A percentile compares a stretch with the other conserved stretches of the same genome.
phyloP scores from a whole-genome alignment of 2,888 invertebrate genomes.

The Colostygia pectinataria region DNA sequence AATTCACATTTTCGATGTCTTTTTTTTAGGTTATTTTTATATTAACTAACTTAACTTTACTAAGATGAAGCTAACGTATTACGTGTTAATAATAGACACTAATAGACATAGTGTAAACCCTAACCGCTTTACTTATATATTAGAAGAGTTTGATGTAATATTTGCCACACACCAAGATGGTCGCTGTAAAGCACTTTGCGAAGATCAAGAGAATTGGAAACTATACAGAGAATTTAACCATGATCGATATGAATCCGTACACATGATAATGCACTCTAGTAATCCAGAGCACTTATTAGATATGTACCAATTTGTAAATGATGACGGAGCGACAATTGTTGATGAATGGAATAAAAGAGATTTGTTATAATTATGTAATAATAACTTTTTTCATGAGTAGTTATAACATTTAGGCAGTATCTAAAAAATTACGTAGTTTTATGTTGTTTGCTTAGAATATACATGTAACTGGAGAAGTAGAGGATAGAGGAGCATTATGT shows the following conservation, averaged over 20 bases:
- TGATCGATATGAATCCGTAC: constrained; percentile 5
- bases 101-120: constrained; percentile 5
- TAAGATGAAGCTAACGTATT: constrained; percentile 6
- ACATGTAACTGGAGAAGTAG: neutral
- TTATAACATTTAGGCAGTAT: constrained; percentile 4
- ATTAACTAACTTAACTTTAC: constrained; percentile 4
- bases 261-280: constrained; percentile 8
- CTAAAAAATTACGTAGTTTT: constrained; percentile 6
- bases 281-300: constrained; percentile 8
- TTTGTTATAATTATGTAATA: constrained; percentile 3
- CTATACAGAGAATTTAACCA: constrained; percentile 8
- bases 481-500: constrained; percentile 4
- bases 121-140: constrained; percentile 6
- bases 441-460: constrained; percentile 4
- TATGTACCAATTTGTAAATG: constrained; percentile 7
- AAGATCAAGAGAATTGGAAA: constrained; percentile 10
- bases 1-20: constrained; percentile 1
- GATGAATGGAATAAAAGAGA: constrained; percentile 5
- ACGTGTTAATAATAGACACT: constrained; percentile 5
- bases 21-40: constrained; percentile 6
- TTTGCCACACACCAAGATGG: constrained; percentile 10
- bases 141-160: constrained; percentile 8
- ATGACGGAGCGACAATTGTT: constrained; percentile 5
- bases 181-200: constrained; percentile 9
- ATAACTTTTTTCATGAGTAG: constrained; percentile 5